phyloP scores from a whole-genome alignment of 35 echinoderm and acorn worm species.

The Nesometra sesokonis region DNA sequence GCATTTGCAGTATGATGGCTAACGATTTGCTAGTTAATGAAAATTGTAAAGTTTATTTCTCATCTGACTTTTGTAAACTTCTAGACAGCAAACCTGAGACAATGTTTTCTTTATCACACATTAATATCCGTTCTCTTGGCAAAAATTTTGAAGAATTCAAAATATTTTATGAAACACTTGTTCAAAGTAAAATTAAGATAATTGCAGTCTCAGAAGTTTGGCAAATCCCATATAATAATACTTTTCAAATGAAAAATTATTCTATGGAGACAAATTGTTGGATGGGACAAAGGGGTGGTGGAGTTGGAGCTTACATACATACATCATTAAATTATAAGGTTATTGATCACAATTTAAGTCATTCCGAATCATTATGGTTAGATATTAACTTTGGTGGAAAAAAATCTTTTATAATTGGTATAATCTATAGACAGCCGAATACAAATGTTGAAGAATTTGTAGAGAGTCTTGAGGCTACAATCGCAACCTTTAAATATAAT shows the following conservation, averaged over 20 bases:
- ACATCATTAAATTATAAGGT: not conserved
- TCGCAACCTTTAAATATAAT: not conserved
- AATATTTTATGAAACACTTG: not conserved
- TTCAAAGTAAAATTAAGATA: too few relatives aligned
- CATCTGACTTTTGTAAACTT: not conserved
- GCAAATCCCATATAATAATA: not conserved
- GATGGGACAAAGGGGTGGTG: not conserved
- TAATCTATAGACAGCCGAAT: not conserved
- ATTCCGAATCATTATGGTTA: conserved; percentile 16
- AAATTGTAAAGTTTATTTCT: not conserved
- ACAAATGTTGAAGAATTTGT: not conserved
- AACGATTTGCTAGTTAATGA: too few relatives aligned
- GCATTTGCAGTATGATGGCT: too few relatives aligned
- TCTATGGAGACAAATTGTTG: not conserved
- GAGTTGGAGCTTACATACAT: not conserved
- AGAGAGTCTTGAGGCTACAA: not conserved
- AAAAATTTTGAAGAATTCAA: not conserved
- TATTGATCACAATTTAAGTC: not conserved
- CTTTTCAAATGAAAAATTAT: not conserved
- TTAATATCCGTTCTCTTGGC: not conserved
- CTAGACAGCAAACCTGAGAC: not conserved
- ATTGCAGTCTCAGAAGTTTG: too few relatives aligned
- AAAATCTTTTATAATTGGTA: not conserved
- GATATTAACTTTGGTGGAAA: not conserved
- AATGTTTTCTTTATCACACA: not conserved